phyloP scores from a whole-genome alignment of 2,113 vertebrate genomes.

The Cheirogaleus medius region DNA sequence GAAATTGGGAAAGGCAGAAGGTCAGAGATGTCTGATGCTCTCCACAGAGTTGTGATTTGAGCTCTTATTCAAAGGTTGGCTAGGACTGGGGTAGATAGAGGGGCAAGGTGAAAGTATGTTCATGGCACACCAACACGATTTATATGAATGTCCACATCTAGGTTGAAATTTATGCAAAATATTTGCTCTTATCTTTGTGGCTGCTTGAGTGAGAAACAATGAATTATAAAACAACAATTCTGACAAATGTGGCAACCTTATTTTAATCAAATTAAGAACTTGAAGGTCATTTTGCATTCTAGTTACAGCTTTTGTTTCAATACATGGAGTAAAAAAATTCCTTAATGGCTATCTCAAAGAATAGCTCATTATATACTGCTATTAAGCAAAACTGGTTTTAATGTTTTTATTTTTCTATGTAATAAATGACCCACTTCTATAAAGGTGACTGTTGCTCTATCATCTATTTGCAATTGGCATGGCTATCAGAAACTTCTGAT shows the following conservation, averaged over 20 bases:
- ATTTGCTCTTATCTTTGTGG: neutral
- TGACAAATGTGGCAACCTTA: neutral
- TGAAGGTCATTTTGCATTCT: conserved; percentile 10
- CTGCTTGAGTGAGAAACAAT: neutral
- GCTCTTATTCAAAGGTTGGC: neutral
- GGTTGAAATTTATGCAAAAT: neutral
- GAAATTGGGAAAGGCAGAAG: neutral
- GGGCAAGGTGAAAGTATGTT: neutral
- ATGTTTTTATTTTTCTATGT: neutral
- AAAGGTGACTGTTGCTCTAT: neutral
- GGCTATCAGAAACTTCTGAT: neutral
- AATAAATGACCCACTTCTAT: neutral
- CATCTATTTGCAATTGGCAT: neutral
- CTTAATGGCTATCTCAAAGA: neutral
- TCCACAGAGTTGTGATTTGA: neutral
- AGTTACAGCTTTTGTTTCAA: neutral
- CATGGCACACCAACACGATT: neutral
- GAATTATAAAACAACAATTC: neutral
- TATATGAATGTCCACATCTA: neutral
- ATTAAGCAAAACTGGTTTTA: neutral
- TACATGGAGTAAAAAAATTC: neutral
- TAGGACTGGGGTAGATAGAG: neutral
- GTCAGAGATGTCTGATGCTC: neutral
- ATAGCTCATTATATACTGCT: neutral
- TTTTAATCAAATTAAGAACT: conserved; percentile 32